Conservation (phyloP, 1,140 invertebrate species). For the Caerostris extrusa region DNA sequence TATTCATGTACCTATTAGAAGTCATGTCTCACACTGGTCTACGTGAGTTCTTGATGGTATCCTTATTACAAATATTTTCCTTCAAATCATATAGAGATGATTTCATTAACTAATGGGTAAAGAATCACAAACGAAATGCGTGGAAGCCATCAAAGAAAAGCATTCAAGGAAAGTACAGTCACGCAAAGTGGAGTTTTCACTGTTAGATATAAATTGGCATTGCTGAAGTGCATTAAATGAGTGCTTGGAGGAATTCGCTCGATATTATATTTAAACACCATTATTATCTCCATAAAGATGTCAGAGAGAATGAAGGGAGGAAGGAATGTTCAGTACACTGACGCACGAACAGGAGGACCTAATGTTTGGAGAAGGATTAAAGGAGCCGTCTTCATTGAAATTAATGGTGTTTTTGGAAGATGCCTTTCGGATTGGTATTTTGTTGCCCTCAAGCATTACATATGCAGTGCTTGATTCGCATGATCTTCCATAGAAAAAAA, state of each 20-base stretch:
- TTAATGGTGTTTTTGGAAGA: not conserved
- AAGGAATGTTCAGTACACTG: not conserved
- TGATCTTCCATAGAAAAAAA: not conserved
- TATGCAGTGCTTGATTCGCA: not conserved
- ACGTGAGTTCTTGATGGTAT: no score
- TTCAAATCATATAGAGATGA: no score
- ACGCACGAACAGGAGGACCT: not conserved
- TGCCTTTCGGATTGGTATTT: not conserved
- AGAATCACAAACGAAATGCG: not conserved
- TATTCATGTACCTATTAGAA: no score
- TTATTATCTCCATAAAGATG: slow-evolving; percentile 24
- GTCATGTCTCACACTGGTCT: no score
- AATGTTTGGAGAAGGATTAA: not conserved
- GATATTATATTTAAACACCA: slow-evolving; percentile 7
- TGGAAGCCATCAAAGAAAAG: not conserved
- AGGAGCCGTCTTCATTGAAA: not conserved
- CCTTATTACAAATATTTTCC: no score
- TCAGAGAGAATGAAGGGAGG: not conserved
- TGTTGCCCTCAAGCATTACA: not conserved
- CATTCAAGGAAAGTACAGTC: not conserved
- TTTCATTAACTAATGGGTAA: not conserved
- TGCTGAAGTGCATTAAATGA: not conserved
- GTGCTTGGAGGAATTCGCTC: not conserved
- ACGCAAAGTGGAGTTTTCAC: not conserved
- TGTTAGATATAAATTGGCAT: not conserved